Evolutionary conservation across 1,140 invertebrate genomes (phyloP).

Genomic region (Proales similis): DNA sequence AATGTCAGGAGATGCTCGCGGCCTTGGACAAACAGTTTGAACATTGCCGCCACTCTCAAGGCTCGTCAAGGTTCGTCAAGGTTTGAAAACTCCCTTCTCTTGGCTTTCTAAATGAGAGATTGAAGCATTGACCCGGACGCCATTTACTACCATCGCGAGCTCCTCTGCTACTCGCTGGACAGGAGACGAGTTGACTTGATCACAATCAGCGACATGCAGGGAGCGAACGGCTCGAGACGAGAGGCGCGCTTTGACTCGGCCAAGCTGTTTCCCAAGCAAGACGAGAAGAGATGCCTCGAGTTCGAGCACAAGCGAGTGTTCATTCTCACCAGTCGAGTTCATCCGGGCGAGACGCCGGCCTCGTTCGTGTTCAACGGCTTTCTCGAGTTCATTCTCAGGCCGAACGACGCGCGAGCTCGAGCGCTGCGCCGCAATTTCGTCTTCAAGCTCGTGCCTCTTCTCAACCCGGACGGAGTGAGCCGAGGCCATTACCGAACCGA

Average conservation of each 20-base stretch:
- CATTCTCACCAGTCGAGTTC: slow-evolving; percentile 51
- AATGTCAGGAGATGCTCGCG: slow-evolving; percentile 65
- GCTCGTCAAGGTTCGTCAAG: too few relatives aligned
- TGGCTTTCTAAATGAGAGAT: neutral
- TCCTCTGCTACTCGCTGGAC: slow-evolving; percentile 61
- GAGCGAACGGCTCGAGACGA: slow-evolving; percentile 37
- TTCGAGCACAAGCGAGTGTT: slow-evolving; percentile 46
- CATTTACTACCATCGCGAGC: slow-evolving; percentile 78
- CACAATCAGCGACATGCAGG: slow-evolving; percentile 59
- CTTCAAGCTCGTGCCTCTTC: slow-evolving; percentile 82
- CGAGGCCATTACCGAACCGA: slow-evolving; percentile 81
- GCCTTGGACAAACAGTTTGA: slow-evolving; percentile 60
- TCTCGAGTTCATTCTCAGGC: slow-evolving; percentile 50
- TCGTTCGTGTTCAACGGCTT: slow-evolving; percentile 54
- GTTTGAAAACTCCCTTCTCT: neutral
- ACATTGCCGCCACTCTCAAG: slow-evolving; percentile 47
- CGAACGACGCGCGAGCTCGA: slow-evolving; percentile 48
- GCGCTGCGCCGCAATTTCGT: slow-evolving; percentile 65
- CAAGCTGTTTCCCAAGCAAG: slow-evolving; percentile 67
- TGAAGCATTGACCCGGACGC: slow-evolving; percentile 55
- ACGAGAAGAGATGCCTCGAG: slow-evolving; percentile 39
- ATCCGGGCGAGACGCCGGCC: slow-evolving; percentile 53
- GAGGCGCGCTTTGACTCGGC: slow-evolving; percentile 55
- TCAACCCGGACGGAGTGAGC: slow-evolving; percentile 86
- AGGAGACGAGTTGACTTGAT: slow-evolving; percentile 50